Evolutionary conservation across 2,797 vertebrate genomes (phyloP).

Genomic region (Sparus aurata): DNA sequence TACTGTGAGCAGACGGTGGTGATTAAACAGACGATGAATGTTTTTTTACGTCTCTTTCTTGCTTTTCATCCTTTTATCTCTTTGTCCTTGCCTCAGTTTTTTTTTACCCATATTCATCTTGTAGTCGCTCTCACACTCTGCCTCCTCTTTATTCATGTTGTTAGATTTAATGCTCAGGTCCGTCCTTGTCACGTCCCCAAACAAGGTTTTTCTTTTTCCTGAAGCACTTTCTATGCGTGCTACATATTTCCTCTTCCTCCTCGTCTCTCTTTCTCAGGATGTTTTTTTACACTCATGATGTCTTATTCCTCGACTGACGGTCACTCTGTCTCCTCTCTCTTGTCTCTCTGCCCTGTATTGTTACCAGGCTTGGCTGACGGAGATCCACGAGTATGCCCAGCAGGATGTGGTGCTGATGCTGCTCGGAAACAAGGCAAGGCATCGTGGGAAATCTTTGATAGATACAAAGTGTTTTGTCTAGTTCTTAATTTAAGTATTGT

Average conservation of each 20-base stretch:
- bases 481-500: not conserved
- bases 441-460: slow-evolving; percentile 49
- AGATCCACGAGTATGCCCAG: slow-evolving; percentile 95
- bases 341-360: slow-evolving; percentile 37
- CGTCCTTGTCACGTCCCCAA: slow-evolving; percentile 49
- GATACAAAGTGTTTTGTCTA: not conserved
- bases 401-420: slow-evolving; percentile 94
- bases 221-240: slow-evolving; percentile 12
- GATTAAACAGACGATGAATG: slow-evolving; percentile 35
- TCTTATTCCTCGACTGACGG: slow-evolving; percentile 26
- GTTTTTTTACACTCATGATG: slow-evolving; percentile 1
- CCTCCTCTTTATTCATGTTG: slow-evolving; percentile 33
- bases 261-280: not conserved
- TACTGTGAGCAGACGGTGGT: slow-evolving; percentile 35
- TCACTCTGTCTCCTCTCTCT: slow-evolving; percentile 2
- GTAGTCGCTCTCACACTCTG: slow-evolving; percentile 16
- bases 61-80: slow-evolving; percentile 24
- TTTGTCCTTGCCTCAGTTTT: slow-evolving; percentile 31
- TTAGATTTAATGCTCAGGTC: slow-evolving; percentile 49
- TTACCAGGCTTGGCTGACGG: slow-evolving; percentile 93
- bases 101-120: slow-evolving; percentile 29
- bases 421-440: slow-evolving; percentile 93
- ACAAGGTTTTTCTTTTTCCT: slow-evolving; percentile 37
- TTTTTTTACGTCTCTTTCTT: slow-evolving; percentile 7
- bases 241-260: slow-evolving; percentile 11